Evolutionary conservation across 2,797 vertebrate species (phyloP).

Genomic region (Amblyraja radiata): DNA sequence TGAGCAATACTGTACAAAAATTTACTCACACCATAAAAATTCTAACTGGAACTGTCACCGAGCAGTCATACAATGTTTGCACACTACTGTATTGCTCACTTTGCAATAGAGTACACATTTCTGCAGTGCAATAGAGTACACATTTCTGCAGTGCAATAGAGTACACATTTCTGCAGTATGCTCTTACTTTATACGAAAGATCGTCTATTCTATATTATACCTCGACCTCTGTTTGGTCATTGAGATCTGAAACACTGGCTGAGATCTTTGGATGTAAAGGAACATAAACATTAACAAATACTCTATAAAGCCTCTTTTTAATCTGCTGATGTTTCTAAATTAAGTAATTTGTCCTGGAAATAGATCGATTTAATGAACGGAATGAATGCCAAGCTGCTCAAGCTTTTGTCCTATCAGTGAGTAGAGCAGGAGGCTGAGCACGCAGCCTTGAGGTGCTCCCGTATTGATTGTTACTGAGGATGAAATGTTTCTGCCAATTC

Average conservation of each 20-base stretch:
- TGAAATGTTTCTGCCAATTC: too few relatives aligned
- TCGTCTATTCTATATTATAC: background rate
- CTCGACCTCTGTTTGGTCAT: background rate
- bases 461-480: too few relatives aligned
- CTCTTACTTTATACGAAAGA: background rate
- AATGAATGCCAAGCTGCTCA: constrained; percentile 11
- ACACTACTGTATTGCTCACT: too few relatives aligned
- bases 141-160: too few relatives aligned
- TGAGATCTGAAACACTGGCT: background rate
- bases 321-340: constrained; percentile 14
- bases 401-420: background rate
- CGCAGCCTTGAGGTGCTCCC: too few relatives aligned
- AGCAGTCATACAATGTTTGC: background rate
- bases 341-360: background rate
- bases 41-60: background rate
- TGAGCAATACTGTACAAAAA: background rate
- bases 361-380: constrained; percentile 10
- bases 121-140: too few relatives aligned
- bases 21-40: too few relatives aligned
- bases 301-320: constrained; percentile 7
- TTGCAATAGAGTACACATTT: too few relatives aligned
- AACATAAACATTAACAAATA: background rate
- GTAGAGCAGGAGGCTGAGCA: too few relatives aligned
- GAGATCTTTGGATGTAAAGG: background rate
- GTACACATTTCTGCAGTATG: background rate